Evolutionary conservation across 2,113 vertebrate genomes (phyloP).

Genomic region (Cyanoderma ruficeps): DNA sequence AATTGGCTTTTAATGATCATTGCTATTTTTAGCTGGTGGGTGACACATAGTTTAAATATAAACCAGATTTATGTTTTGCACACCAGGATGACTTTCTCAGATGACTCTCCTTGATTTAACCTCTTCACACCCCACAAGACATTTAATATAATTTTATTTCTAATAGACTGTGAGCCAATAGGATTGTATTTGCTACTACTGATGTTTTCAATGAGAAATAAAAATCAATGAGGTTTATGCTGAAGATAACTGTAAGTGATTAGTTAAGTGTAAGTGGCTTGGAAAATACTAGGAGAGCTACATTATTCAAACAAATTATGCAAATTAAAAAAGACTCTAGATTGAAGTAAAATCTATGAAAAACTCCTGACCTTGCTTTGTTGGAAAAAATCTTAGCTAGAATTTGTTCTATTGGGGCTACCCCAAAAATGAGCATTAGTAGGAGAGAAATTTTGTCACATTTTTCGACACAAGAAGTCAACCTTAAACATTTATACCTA

Average conservation of each 20-base stretch:
- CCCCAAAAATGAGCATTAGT: not conserved
- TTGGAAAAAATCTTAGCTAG: not conserved
- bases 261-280: conserved; percentile 42
- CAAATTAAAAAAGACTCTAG: not conserved
- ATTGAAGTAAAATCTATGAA: not conserved
- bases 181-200: conserved; percentile 15
- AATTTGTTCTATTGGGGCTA: not conserved
- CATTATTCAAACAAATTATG: conserved; percentile 26
- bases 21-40: conserved; percentile 62
- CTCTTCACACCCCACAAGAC: conserved; percentile 55
- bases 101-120: conserved; percentile 67
- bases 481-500: not conserved
- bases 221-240: conserved; percentile 62
- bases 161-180: conserved; percentile 52
- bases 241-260: conserved; percentile 49
- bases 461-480: not conserved
- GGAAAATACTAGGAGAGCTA: conserved; percentile 28
- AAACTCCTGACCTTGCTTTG: not conserved
- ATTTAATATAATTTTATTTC: conserved; percentile 59
- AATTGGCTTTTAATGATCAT: conserved; percentile 70
- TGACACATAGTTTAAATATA: conserved; percentile 55
- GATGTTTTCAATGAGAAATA: conserved; percentile 58
- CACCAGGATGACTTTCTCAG: conserved; percentile 40
- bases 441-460: not conserved
- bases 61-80: conserved; percentile 68